Evolutionary conservation across 2,113 vertebrate genomes (phyloP), one percentile per base, ranked within the genome.

Genomic region (Verasper variegatus): DNA sequence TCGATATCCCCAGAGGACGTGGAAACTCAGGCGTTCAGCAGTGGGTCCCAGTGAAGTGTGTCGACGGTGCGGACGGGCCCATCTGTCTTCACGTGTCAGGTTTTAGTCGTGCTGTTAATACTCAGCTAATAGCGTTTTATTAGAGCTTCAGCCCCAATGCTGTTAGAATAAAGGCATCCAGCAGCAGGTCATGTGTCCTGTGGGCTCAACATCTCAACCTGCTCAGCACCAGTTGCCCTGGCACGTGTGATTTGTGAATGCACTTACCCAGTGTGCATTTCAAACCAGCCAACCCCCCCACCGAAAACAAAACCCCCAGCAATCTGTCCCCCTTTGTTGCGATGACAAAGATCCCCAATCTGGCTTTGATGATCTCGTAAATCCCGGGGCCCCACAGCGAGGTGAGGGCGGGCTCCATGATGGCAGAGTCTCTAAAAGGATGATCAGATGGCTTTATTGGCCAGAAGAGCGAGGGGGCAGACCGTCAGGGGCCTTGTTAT

Each of bases 361-460:
- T 87, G 90, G 77, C 75, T 92, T 88, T 92, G 88, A 93, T 91
- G 89, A 92, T 83, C 81, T 86, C 85, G 67, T 93, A 94, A 94
- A 94, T 91, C 83, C 80, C 62, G 58, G 56, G n/a, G n/a, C 73
- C 23, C 71, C n/a, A n/a, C 60, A 83, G 78, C 69, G 24, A 1
- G 62, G 42, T 3, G 74, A 71, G 81, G 81, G 82, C 63, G 18
- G 65, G 5, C 74, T 64, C 59, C 76, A 66, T 74, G 85, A 82
- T 82, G 88, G 76, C 76, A 35, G 71, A 86, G 80, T 80, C 83
- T 86, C 88, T 92, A 82, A 89, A 91, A 90, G 68, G 79, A 85
- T 86, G 76, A 93, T 93, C 90, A 88, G 86, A 89, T 87, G 89
- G 86, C 80, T 86, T 91, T 92, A 92, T 92, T 91, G 83, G 86